Percentiles rank a stretch among this genome's conserved stretches.
Evolutionary conservation across 2,888 invertebrate genomes (phyloP).

Genomic region (Lottia gigantea): DNA sequence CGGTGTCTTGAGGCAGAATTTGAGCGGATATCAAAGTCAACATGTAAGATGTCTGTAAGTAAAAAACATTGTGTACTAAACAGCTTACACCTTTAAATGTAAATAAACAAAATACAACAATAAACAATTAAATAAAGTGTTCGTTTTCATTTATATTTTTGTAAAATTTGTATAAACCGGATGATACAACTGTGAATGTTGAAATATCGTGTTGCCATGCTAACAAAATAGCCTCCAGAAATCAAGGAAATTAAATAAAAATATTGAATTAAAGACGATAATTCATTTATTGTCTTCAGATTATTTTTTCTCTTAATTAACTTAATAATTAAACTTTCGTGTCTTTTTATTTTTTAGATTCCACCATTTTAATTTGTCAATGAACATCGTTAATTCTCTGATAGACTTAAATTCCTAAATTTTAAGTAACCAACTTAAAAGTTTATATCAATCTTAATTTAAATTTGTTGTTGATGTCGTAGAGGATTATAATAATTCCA

Average conservation of each 20-base stretch:
- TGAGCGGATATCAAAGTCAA: not conserved
- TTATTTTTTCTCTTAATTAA: not conserved
- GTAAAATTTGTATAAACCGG: not conserved
- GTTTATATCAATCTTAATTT: too few species aligned
- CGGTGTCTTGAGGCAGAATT: not conserved
- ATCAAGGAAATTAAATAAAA: not conserved
- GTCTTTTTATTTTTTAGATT: too few species aligned
- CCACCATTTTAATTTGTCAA: too few species aligned
- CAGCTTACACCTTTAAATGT: not conserved
- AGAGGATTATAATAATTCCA: too few species aligned
- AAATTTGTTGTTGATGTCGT: too few species aligned
- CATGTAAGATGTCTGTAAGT: too few species aligned
- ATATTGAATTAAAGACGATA: not conserved
- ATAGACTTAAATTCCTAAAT: too few species aligned
- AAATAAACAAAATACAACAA: slow-evolving; percentile 5
- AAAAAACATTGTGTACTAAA: too few species aligned
- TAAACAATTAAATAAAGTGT: slow-evolving; percentile 2
- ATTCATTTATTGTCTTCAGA: not conserved
- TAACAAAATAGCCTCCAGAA: not conserved
- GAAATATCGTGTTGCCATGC: not conserved
- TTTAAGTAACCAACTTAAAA: too few species aligned
- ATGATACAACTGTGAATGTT: not conserved
- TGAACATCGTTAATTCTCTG: too few species aligned
- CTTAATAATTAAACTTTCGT: not conserved
- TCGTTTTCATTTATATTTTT: not conserved